Percentiles rank a stretch among this genome's conserved stretches.
phyloP scores from a whole-genome alignment of 2,888 invertebrate species.

The Elysia crispata region DNA sequence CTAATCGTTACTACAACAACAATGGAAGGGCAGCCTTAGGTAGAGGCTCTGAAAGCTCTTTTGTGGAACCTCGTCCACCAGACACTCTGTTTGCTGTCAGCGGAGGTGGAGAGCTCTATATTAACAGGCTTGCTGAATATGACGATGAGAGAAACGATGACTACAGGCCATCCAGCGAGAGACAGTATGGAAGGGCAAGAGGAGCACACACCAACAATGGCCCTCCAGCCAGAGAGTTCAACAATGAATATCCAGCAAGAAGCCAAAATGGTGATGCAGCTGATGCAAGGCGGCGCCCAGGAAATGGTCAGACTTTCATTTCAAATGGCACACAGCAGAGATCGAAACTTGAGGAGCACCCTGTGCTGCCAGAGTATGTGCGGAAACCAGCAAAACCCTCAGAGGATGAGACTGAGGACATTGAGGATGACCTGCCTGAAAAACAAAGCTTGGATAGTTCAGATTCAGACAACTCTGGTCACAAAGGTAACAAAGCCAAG shows the following conservation, averaged over 20 bases:
- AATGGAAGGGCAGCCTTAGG: too few relatives aligned
- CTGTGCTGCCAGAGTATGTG: conserved; percentile 41
- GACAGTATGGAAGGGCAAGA: neutral
- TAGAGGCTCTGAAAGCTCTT: too few relatives aligned
- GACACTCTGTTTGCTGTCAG: conserved; percentile 37
- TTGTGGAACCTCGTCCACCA: neutral
- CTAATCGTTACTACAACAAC: too few relatives aligned
- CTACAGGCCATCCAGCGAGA: neutral
- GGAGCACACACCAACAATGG: neutral
- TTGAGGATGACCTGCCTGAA: neutral
- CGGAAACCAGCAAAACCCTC: conserved; percentile 18
- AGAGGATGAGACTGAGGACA: neutral
- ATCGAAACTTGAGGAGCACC: conserved; percentile 1
- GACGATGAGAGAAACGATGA: conserved; percentile 14
- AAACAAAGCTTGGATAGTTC: conserved; percentile 1
- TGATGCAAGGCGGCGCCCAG: neutral
- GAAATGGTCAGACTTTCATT: neutral
- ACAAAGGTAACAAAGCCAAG: neutral
- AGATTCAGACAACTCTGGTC: conserved; percentile 20
- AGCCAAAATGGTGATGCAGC: neutral
- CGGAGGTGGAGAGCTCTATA: conserved; percentile 38
- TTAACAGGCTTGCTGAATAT: conserved; percentile 23
- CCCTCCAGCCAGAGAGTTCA: too few relatives aligned
- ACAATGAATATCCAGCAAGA: too few relatives aligned
- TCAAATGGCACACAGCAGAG: conserved; percentile 27